phyloP scores from a whole-genome alignment of 2,797 vertebrate genomes.

The Sebastes umbrosus region DNA sequence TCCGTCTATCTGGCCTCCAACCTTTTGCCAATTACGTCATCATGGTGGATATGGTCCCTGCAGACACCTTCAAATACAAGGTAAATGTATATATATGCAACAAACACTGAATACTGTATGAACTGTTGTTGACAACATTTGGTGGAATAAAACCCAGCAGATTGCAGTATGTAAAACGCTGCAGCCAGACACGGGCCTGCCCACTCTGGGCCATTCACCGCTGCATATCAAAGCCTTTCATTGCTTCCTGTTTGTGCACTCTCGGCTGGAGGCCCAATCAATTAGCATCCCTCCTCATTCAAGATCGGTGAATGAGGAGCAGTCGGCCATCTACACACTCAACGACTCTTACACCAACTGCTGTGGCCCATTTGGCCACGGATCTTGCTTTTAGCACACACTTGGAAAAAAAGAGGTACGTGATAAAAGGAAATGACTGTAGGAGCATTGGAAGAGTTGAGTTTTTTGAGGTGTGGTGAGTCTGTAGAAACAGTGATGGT shows the following conservation, averaged over 20 bases:
- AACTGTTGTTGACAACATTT: background rate
- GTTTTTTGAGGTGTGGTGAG: too few relatives aligned
- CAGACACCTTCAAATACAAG: slow-evolving; percentile 88
- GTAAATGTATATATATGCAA: slow-evolving; percentile 62
- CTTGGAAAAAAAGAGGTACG: slow-evolving; percentile 28
- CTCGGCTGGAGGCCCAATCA: slow-evolving; percentile 74
- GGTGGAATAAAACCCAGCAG: background rate
- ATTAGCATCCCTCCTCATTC: slow-evolving; percentile 75
- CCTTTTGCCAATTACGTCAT: slow-evolving; percentile 85
- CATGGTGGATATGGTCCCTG: slow-evolving; percentile 86
- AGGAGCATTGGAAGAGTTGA: background rate
- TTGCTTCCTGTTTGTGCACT: slow-evolving; percentile 80
- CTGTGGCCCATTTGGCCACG: slow-evolving; percentile 63
- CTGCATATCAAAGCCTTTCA: slow-evolving; percentile 81
- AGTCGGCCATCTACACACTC: slow-evolving; percentile 53
- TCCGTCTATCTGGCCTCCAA: slow-evolving; percentile 84
- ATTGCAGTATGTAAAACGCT: slow-evolving; percentile 13
- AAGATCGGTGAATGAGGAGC: slow-evolving; percentile 58
- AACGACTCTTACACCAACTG: slow-evolving; percentile 37
- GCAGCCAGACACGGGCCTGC: slow-evolving; percentile 57
- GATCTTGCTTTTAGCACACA: slow-evolving; percentile 39
- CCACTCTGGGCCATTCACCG: slow-evolving; percentile 29
- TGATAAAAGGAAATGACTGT: background rate
- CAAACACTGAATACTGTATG: background rate
- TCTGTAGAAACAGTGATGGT: background rate